Percentiles rank a stretch among this genome's conserved stretches.
Conservation (phyloP, 2,113 vertebrate species). For the Leiothrix lutea region DNA sequence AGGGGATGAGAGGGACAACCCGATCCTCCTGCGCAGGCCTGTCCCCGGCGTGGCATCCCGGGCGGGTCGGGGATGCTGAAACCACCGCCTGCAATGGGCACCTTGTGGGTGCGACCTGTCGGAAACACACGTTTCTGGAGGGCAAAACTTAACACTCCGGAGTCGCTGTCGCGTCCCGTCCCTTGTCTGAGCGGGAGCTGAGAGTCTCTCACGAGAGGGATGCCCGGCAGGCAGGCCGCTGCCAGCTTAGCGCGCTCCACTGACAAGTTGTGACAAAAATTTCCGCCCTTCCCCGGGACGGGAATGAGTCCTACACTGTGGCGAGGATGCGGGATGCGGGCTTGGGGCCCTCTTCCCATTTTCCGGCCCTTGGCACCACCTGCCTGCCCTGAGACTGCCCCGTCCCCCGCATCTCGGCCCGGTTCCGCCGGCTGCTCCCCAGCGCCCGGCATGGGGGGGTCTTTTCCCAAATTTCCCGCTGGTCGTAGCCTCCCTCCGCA, state of each 20-base stretch:
- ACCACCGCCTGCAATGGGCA: no score
- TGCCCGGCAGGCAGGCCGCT: background rate
- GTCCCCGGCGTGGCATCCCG: no score
- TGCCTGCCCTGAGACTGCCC: no score
- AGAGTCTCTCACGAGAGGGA: fast-evolving
- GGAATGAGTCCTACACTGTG: fast-evolving
- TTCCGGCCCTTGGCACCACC: background rate
- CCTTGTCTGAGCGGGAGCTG: no score
- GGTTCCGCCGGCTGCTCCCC: background rate
- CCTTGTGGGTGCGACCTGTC: background rate
- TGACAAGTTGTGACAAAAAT: background rate
- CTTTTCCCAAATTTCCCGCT: background rate
- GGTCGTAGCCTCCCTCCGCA: fast-evolving
- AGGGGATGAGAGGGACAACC: background rate
- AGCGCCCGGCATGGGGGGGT: no score
- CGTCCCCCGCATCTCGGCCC: fast-evolving
- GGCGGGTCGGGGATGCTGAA: background rate
- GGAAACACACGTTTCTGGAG: background rate
- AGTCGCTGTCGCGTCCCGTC: background rate
- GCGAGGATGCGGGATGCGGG: background rate
- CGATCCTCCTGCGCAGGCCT: no score
- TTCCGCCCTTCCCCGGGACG: fast-evolving
- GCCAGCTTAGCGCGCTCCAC: background rate
- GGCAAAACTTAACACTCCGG: background rate
- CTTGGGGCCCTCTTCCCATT: background rate